These are phyloP conservation scores for Poeciliopsis turneri DNA, from an alignment of 2,797 vertebrate species.

Conservation along the genomic window DNA sequence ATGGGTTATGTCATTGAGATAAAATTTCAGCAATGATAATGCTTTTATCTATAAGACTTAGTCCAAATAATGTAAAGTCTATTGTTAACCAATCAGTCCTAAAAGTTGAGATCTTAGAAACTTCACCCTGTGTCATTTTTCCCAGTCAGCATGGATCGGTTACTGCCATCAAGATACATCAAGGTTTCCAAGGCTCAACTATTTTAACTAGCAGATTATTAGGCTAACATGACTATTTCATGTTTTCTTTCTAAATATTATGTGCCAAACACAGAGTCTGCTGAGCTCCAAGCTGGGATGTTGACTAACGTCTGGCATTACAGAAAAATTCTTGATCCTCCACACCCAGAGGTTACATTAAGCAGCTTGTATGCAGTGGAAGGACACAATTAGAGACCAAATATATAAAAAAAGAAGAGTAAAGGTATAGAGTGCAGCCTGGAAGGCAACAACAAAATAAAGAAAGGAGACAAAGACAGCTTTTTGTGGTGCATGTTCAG, in stretches of 20 bases:
- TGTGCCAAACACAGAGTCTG: neutral
- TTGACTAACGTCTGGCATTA: constrained; percentile 51
- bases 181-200: neutral
- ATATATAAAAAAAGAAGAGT: constrained; percentile 8
- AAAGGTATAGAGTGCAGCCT: constrained; percentile 23
- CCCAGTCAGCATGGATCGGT: neutral
- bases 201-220: constrained; percentile 3
- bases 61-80: neutral
- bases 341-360: constrained; percentile 71
- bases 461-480: constrained; percentile 41
- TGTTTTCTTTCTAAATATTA: constrained; percentile 14
- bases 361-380: constrained; percentile 64
- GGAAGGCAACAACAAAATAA: constrained; percentile 40
- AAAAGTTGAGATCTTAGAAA: neutral
- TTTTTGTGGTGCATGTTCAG: constrained; percentile 10
- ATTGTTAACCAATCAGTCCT: neutral
- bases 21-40: neutral
- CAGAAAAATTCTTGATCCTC: constrained; percentile 38
- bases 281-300: constrained; percentile 30
- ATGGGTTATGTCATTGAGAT: neutral
- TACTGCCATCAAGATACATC: neutral
- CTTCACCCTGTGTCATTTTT: neutral
- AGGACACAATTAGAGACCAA: constrained; percentile 40
- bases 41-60: neutral
- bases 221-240: constrained; percentile 5